Evolutionary conservation across 2,113 vertebrate genomes (phyloP).

Genomic region (Notiomystis cincta): DNA sequence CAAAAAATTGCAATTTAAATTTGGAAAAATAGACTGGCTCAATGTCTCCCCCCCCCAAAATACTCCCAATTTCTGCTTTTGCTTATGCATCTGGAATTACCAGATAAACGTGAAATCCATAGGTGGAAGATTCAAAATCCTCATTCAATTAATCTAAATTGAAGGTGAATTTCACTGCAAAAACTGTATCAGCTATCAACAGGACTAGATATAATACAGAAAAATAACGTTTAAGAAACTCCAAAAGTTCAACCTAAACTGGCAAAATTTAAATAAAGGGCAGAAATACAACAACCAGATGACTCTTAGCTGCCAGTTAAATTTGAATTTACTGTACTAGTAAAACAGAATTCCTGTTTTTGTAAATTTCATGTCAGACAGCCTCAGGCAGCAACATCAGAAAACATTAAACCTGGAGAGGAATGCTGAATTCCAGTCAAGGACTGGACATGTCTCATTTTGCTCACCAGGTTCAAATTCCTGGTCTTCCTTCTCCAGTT

Average conservation of each 20-base stretch:
- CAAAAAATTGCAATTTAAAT: not conserved
- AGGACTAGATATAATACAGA: not conserved
- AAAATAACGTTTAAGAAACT: not conserved
- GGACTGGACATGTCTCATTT: not conserved
- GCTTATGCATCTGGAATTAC: not conserved
- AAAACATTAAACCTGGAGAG: not conserved
- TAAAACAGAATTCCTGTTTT: not conserved
- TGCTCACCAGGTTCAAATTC: not conserved
- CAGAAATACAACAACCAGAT: not conserved
- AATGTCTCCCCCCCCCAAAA: not conserved
- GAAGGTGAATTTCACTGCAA: not conserved
- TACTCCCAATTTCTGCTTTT: not conserved
- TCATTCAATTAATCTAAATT: not conserved
- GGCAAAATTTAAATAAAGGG: not conserved
- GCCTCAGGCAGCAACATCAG: not conserved
- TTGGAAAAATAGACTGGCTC: not conserved
- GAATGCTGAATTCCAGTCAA: not conserved
- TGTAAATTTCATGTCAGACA: not conserved
- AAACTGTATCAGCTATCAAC: not conserved
- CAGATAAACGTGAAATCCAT: conserved; percentile 14
- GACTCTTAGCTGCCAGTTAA: not conserved
- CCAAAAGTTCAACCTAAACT: not conserved
- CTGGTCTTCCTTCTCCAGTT: not conserved
- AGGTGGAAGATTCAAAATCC: conserved; percentile 17
- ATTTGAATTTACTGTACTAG: not conserved